A percentile compares a stretch with the other conserved stretches of the same genome.
Conservation (phyloP, 2,888 invertebrate species). For the Drosophila longiperda region DNA sequence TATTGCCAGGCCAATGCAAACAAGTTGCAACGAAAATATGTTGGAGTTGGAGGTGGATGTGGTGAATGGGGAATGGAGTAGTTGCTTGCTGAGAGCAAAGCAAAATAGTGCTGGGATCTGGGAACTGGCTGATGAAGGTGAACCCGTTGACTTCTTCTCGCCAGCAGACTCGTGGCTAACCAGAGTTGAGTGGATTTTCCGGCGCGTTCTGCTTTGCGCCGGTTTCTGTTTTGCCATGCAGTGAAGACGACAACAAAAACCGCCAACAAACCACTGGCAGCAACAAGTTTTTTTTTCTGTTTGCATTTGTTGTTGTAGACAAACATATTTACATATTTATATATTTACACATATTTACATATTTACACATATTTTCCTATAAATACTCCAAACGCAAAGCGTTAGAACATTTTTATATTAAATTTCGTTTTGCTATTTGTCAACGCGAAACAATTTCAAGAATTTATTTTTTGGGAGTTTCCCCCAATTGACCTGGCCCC, state of each 20-base stretch:
- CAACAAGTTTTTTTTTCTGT: conserved; percentile 64
- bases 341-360: conserved; percentile 10
- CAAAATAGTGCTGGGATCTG: background rate
- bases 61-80: conserved; percentile 1
- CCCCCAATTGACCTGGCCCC: conserved; percentile 16
- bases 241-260: conserved; percentile 46
- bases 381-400: conserved; percentile 43
- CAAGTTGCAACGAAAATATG: conserved; percentile 51
- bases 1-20: conserved; percentile 65
- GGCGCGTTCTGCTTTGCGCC: conserved; percentile 70
- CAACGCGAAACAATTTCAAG: conserved; percentile 56
- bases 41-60: conserved; percentile 8
- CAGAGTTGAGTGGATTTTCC: conserved; percentile 66
- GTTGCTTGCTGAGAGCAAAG: conserved; percentile 1
- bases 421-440: conserved; percentile 54
- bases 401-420: conserved; percentile 65
- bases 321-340: background rate
- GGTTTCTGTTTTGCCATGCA: conserved; percentile 43
- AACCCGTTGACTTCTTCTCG: conserved; percentile 20
- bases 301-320: conserved; percentile 26
- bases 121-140: conserved; percentile 30
- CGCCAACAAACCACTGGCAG: conserved; percentile 50
- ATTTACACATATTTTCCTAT: conserved; percentile 53
- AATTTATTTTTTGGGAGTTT: conserved; percentile 39
- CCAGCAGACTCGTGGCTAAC: conserved; percentile 20